These are phyloP conservation scores for Drosophila austrosaltans DNA, from an alignment of 2,888 invertebrate genomes.

Conservation along the genomic window DNA sequence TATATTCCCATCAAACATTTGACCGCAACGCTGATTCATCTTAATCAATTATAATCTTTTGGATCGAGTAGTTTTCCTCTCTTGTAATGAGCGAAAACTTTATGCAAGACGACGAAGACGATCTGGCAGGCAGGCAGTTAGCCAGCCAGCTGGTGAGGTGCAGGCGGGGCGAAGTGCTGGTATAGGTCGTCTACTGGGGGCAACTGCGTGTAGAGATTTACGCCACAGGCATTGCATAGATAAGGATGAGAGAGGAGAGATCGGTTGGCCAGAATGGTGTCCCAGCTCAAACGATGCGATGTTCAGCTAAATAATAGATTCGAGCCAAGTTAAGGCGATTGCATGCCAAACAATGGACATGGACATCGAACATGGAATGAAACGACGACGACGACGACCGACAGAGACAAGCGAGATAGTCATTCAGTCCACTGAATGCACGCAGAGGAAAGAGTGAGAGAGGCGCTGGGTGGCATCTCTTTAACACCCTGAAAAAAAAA, in stretches of 20 bases:
- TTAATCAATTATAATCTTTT: conserved; percentile 83
- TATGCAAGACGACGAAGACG: conserved; percentile 26
- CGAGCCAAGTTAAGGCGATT: conserved; percentile 37
- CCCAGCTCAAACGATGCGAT: conserved; percentile 37
- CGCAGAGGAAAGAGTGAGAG: not conserved
- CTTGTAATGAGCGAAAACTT: conserved; percentile 75
- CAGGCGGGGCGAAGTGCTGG: conserved; percentile 8
- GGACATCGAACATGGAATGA: conserved; percentile 35
- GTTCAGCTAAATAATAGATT: conserved; percentile 38
- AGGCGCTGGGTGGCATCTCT: conserved; percentile 5
- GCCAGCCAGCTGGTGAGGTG: not conserved
- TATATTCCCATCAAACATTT: conserved; percentile 83
- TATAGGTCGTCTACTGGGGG: conserved; percentile 66
- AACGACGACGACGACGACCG: conserved; percentile 38
- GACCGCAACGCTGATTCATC: conserved; percentile 83
- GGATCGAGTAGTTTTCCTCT: conserved; percentile 73
- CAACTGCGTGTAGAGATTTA: conserved; percentile 75
- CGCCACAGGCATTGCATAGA: conserved; percentile 73
- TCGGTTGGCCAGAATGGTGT: conserved; percentile 7
- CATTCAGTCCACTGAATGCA: conserved; percentile 6
- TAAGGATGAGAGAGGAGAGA: conserved; percentile 47
- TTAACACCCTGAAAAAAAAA: conserved; percentile 7
- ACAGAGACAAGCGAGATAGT: conserved; percentile 9
- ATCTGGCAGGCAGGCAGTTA: conserved; percentile 47
- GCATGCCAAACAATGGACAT: conserved; percentile 50